Base-by-base conservation (phyloP, 2,113 vertebrate genomes). In the Tachysurus vachellii region DNA sequence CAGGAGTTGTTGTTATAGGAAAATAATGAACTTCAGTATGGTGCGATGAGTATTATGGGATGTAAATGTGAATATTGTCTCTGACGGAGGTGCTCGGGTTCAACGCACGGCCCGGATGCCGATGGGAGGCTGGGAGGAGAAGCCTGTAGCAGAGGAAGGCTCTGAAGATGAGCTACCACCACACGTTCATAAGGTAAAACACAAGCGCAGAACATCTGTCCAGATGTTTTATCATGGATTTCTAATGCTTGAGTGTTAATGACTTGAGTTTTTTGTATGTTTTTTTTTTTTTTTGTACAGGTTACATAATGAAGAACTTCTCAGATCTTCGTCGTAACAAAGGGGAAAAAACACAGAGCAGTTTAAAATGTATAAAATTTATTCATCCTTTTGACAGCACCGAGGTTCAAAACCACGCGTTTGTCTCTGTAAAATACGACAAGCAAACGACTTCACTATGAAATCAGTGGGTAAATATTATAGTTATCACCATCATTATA, bases 71-170 rank as follows among this genome's bases (percentile, higher is more conserved):
- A 11, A 62, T 4, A 47, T 68, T 84, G 5, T 88, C 44, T 87
- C 81, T 64, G 80, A 88, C 47, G 83, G 90, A 23, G 91, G 89
- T 3, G 88, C 82, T 85, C 96, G 95, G 88, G 92, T 94, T 4
- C 95, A 95, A 23, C 96, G 97, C 90, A 95, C 95, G 8, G 95
- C 96, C 10, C 96, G 96, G 28, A 93, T 97, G 88, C 97, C 98
- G 4, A 96, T 99, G 90, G 98, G 98, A 70, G 98, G 98, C 1
- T 99, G 98, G 98, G 96, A 97, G 11, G 97, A 99, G 90, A 96
- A 97, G 0, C 94, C 97, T 0, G 96, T 99, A 73, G 97, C 97
- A 0, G 98, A 99, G 93, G 98, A 99, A 93, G 96, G 96, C 83
- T 97, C 96, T 0, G 98, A 99, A 85, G 97, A 99, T 0, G 97